Evolutionary conservation across 2,113 vertebrate genomes (phyloP).

Genomic region (Synchiropus splendidus): DNA sequence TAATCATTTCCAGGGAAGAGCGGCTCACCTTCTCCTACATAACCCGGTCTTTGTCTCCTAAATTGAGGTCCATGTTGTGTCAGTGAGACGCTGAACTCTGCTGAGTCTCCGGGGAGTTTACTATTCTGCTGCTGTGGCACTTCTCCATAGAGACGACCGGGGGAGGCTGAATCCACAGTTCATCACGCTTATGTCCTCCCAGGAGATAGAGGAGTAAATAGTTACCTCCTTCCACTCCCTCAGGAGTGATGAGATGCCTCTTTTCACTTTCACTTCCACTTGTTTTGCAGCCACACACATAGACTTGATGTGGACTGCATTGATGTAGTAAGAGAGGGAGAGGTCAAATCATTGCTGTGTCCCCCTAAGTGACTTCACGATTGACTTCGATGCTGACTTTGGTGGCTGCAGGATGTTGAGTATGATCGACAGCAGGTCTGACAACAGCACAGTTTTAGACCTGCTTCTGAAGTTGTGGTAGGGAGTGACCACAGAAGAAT

Average conservation of each 20-base stretch:
- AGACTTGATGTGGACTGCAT: constrained; percentile 3
- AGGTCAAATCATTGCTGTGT: constrained; percentile 25
- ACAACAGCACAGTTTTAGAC: too few relatives aligned
- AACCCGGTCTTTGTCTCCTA: constrained; percentile 51
- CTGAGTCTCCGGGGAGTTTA: constrained; percentile 31
- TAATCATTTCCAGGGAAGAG: constrained; percentile 19
- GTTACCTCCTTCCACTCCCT: constrained; percentile 4
- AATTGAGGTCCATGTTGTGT: constrained; percentile 50
- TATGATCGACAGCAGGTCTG: too few relatives aligned
- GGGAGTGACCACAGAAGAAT: too few relatives aligned
- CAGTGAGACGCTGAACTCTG: constrained; percentile 25
- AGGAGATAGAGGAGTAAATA: constrained; percentile 14
- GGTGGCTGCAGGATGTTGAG: too few relatives aligned
- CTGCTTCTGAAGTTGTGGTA: too few relatives aligned
- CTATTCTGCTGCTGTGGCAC: constrained; percentile 27
- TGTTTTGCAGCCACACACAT: neutral
- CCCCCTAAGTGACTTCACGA: too few relatives aligned
- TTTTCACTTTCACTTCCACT: constrained; percentile 1
- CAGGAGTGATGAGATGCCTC: constrained; percentile 12
- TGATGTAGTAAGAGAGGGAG: constrained; percentile 28
- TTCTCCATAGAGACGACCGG: constrained; percentile 12
- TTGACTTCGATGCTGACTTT: too few relatives aligned
- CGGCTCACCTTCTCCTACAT: constrained; percentile 33
- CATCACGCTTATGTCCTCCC: constrained; percentile 19
- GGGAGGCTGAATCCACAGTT: constrained; percentile 27